A percentile compares a stretch with the other conserved stretches of the same genome.
These are phyloP conservation scores for Gadopsis bispinosus DNA, from an alignment of 2,797 vertebrate genomes.

Conservation along the genomic window DNA sequence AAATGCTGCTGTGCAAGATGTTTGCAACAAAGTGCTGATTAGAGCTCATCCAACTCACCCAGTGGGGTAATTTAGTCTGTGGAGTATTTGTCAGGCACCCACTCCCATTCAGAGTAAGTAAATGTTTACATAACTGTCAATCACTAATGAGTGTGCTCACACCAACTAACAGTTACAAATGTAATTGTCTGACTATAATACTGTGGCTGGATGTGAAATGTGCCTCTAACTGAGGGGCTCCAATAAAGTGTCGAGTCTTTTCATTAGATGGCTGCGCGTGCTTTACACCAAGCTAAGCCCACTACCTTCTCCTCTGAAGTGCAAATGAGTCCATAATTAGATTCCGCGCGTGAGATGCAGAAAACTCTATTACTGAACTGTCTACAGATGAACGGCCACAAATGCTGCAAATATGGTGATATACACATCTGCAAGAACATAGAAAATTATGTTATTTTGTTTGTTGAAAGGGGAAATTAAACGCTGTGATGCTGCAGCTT, in stretches of 20 bases:
- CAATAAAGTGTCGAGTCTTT: constrained; percentile 52
- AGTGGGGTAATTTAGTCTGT: constrained; percentile 59
- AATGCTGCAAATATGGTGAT: constrained; percentile 59
- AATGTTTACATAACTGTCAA: constrained; percentile 69
- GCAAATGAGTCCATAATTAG: constrained; percentile 81
- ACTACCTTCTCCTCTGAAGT: constrained; percentile 75
- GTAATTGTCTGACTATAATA: constrained; percentile 52
- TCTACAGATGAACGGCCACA: constrained; percentile 52
- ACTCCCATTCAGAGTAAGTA: constrained; percentile 54
- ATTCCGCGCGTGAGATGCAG: constrained; percentile 72
- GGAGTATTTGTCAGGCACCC: constrained; percentile 61
- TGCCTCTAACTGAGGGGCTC: constrained; percentile 42
- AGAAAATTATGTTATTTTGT: constrained; percentile 9
- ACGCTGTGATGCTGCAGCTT: background rate
- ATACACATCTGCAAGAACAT: constrained; percentile 42
- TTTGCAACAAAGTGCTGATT: constrained; percentile 63
- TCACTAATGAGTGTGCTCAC: constrained; percentile 50
- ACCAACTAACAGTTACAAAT: constrained; percentile 32
- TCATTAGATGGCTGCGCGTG: constrained; percentile 62
- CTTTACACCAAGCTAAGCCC: constrained; percentile 62
- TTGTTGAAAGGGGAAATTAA: constrained; percentile 22
- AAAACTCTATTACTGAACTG: constrained; percentile 53
- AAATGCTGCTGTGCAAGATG: constrained; percentile 45
- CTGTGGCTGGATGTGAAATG: constrained; percentile 34
- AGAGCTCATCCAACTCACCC: constrained; percentile 61